These are phyloP conservation scores for Rhingia rostrata DNA, from an alignment of 2,888 invertebrate species.

Conservation along the genomic window DNA sequence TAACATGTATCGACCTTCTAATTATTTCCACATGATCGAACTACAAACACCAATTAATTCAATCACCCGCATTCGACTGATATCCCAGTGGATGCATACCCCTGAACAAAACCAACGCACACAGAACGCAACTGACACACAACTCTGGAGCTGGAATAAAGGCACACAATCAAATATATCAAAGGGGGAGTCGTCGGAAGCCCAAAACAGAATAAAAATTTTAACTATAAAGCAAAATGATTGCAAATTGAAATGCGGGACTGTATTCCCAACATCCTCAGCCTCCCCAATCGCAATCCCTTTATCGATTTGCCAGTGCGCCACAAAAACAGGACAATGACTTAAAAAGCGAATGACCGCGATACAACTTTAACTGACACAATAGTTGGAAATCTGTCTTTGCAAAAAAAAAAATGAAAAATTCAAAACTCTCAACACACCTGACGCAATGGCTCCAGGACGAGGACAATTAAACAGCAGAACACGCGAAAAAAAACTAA, in stretches of 20 bases:
- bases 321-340: constrained; percentile 37
- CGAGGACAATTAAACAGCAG: constrained; percentile 4
- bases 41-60: constrained; percentile 66
- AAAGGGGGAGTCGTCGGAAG: constrained; percentile 13
- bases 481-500: constrained; percentile 1
- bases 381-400: constrained; percentile 43
- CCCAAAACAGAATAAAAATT: not conserved
- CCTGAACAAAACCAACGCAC: constrained; percentile 7
- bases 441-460: constrained; percentile 54
- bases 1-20: constrained; percentile 28
- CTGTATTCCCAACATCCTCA: constrained; percentile 11
- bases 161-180: constrained; percentile 40
- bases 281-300: constrained; percentile 12
- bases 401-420: constrained; percentile 15
- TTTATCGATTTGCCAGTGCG: constrained; percentile 40
- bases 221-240: constrained; percentile 40
- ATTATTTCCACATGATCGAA: constrained; percentile 58
- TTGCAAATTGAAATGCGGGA: constrained; percentile 57
- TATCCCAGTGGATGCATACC: constrained; percentile 35
- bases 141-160: constrained; percentile 8
- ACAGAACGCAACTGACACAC: not conserved
- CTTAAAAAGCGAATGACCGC: constrained; percentile 70
- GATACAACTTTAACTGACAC: constrained; percentile 63
- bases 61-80: constrained; percentile 62
- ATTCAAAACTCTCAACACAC: constrained; percentile 41